These are phyloP conservation scores for Crotophaga sulcirostris DNA, from an alignment of 2,113 vertebrate genomes.

Conservation along the genomic window DNA sequence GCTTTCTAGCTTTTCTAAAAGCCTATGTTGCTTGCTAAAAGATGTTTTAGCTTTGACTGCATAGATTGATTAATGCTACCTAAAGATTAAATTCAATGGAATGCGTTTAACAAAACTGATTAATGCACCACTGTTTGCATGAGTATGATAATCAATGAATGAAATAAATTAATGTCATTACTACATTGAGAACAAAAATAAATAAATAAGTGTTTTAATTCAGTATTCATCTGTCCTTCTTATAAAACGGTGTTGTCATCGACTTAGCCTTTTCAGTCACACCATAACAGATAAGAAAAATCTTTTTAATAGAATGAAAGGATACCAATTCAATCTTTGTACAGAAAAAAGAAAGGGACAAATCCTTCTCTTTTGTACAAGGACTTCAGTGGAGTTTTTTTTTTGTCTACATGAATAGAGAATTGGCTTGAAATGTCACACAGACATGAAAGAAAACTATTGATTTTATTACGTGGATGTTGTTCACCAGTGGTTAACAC, in stretches of 20 bases:
- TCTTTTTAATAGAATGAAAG: neutral
- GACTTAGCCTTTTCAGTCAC: neutral
- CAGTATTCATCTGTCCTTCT: neutral
- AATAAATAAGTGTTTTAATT: neutral
- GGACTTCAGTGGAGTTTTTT: neutral
- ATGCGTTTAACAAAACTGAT: neutral
- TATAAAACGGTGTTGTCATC: neutral
- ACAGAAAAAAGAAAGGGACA: neutral
- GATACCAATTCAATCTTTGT: neutral
- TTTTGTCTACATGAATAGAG: neutral
- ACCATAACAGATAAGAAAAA: neutral
- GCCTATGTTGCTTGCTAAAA: neutral
- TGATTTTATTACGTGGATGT: neutral
- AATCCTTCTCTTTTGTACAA: neutral
- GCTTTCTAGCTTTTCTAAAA: neutral
- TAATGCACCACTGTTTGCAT: neutral
- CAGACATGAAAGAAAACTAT: neutral
- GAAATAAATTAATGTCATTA: neutral
- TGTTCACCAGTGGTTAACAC: neutral
- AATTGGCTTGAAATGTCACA: neutral
- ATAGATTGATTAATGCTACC: neutral
- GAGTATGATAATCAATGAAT: neutral
- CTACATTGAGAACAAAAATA: neutral
- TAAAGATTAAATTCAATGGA: neutral
- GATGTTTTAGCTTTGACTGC: neutral